phyloP scores from a whole-genome alignment of 2,797 vertebrate species.

The Coranthus polyacanthus region DNA sequence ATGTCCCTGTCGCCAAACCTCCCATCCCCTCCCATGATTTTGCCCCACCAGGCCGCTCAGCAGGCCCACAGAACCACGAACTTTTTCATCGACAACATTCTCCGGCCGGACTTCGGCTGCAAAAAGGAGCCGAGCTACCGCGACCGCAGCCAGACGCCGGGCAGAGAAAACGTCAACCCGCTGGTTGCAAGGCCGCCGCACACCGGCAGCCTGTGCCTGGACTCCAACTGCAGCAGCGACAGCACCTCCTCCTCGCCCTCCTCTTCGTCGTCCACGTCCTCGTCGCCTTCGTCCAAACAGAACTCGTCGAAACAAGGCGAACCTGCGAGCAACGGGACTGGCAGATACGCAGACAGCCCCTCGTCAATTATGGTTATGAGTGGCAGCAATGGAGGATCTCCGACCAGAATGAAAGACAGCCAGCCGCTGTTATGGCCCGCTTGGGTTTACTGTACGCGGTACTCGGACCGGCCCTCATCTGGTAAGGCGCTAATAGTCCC shows the following conservation, averaged over 20 bases:
- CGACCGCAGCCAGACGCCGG: constrained; percentile 88
- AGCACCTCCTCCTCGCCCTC: constrained; percentile 83
- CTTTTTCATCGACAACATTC: constrained; percentile 98
- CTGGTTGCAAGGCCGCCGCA: constrained; percentile 86
- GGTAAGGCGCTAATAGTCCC: constrained; percentile 89
- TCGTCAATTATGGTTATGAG: constrained; percentile 89
- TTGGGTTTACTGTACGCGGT: constrained; percentile 98
- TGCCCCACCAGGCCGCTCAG: constrained; percentile 87
- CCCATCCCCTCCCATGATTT: constrained; percentile 86
- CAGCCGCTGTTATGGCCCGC: constrained; percentile 95
- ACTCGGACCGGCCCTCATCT: constrained; percentile 97
- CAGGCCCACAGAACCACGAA: constrained; percentile 93
- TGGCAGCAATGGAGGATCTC: constrained; percentile 86
- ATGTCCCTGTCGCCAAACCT: constrained; percentile 91
- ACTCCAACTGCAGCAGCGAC: constrained; percentile 92
- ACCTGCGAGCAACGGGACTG: constrained; percentile 71
- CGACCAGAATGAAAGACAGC: constrained; percentile 85
- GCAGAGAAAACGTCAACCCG: constrained; percentile 90
- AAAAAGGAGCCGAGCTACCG: constrained; percentile 88
- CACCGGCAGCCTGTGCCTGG: constrained; percentile 87
- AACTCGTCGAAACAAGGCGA: constrained; percentile 78
- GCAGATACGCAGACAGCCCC: constrained; percentile 89
- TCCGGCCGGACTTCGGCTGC: constrained; percentile 97
- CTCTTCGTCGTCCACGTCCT: constrained; percentile 77
- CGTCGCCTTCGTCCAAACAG: constrained; percentile 86